Evolutionary conservation across 2,888 invertebrate species (phyloP).

Genomic region (Dugesia japonica): DNA sequence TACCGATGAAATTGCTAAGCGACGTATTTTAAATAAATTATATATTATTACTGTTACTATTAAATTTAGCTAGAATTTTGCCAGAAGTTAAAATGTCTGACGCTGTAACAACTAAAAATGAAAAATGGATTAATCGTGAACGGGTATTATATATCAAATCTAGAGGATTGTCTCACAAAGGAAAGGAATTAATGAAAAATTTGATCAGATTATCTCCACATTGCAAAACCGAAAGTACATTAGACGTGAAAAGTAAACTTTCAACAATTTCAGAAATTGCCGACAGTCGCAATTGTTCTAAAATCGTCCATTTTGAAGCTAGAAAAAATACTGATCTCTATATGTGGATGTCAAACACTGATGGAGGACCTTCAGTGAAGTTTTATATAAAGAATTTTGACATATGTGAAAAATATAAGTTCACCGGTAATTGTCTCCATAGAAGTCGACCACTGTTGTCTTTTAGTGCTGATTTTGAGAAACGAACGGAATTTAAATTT

Average conservation of each 20-base stretch:
- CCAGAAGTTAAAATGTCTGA: background rate
- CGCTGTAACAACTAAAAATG: background rate
- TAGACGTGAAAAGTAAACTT: slow-evolving; percentile 74
- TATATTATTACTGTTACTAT: background rate
- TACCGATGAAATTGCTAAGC: background rate
- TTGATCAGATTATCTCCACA: slow-evolving; percentile 78
- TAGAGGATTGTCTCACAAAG: slow-evolving; percentile 73
- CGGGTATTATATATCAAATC: slow-evolving; percentile 81
- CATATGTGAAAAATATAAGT: slow-evolving; percentile 86
- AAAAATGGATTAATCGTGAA: slow-evolving; percentile 78
- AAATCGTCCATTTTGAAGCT: slow-evolving; percentile 80
- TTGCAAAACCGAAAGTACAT: slow-evolving; percentile 73
- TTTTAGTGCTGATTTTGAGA: slow-evolving; percentile 57
- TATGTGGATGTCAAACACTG: slow-evolving; percentile 71
- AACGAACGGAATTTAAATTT: slow-evolving; percentile 60
- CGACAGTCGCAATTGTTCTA: slow-evolving; percentile 90
- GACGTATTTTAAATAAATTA: background rate
- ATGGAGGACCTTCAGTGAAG: slow-evolving; percentile 77
- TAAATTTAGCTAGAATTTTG: background rate
- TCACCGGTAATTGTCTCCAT: slow-evolving; percentile 86
- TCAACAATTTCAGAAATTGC: slow-evolving; percentile 72
- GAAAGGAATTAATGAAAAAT: slow-evolving; percentile 87
- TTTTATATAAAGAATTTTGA: slow-evolving; percentile 89
- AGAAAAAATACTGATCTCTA: slow-evolving; percentile 78
- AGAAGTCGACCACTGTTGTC: slow-evolving; percentile 82